phyloP scores from a whole-genome alignment of 2,888 invertebrate genomes.

The Amphiduros pacificus region DNA sequence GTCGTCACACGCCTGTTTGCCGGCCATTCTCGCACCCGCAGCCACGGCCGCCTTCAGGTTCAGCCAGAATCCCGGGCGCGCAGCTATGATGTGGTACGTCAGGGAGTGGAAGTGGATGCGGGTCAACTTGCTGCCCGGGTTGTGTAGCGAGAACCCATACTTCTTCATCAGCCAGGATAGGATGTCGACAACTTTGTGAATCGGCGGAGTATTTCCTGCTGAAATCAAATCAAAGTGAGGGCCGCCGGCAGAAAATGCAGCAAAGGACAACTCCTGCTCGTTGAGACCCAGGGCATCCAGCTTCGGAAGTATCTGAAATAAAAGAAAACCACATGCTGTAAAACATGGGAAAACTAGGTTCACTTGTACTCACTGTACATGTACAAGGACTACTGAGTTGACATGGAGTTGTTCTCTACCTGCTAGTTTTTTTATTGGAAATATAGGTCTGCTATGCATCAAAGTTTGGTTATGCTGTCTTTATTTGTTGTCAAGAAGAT shows the following conservation, averaged over 20 bases:
- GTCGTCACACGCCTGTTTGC: slow-evolving; percentile 58
- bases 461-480: too few species aligned
- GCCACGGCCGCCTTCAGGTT: slow-evolving; percentile 59
- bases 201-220: slow-evolving; percentile 51
- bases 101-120: slow-evolving; percentile 62
- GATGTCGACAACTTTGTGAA: slow-evolving; percentile 61
- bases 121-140: slow-evolving; percentile 51
- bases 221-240: slow-evolving; percentile 52
- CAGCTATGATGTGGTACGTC: slow-evolving; percentile 61
- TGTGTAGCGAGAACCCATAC: slow-evolving; percentile 42
- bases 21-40: slow-evolving; percentile 61
- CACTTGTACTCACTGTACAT: too few species aligned
- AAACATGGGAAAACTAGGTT: too few species aligned
- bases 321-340: too few species aligned
- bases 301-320: slow-evolving; percentile 51
- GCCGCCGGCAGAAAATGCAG: slow-evolving; percentile 55
- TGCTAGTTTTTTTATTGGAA: too few species aligned
- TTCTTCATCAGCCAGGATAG: slow-evolving; percentile 60
- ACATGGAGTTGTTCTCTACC: too few species aligned
- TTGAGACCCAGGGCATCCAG: slow-evolving; percentile 60
- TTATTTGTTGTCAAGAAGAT: too few species aligned
- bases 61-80: slow-evolving; percentile 54
- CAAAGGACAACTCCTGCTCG: slow-evolving; percentile 61
- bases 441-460: too few species aligned
- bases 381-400: too few species aligned